These are phyloP conservation scores for Cerceris ruficornis DNA, from an alignment of 2,888 invertebrate species.

Conservation along the genomic window DNA sequence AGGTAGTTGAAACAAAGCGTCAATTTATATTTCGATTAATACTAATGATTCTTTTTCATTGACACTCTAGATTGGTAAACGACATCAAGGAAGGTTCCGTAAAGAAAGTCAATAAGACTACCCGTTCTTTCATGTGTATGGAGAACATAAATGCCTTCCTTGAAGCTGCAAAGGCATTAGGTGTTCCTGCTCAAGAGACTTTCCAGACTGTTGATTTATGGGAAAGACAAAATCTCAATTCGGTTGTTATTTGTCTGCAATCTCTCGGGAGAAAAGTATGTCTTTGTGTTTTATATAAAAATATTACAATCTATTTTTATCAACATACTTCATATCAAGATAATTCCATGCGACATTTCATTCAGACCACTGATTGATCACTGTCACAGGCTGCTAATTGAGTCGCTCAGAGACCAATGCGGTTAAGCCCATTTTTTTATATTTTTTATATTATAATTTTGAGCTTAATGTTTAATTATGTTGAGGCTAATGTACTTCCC, in stretches of 20 bases:
- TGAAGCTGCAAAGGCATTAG: conserved; percentile 91
- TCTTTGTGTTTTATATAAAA: not conserved
- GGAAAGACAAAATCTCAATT: conserved; percentile 97
- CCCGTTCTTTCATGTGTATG: conserved; percentile 99
- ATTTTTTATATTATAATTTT: too few relatives aligned
- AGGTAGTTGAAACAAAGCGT: conserved; percentile 84
- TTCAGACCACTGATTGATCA: too few relatives aligned
- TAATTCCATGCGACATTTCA: too few relatives aligned
- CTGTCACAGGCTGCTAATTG: too few relatives aligned
- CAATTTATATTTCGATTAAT: too few relatives aligned
- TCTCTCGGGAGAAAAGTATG: conserved; percentile 97
- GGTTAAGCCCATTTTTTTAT: too few relatives aligned
- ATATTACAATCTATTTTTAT: not conserved
- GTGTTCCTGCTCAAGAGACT: conserved; percentile 96
- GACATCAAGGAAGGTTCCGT: conserved; percentile 92
- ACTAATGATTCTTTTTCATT: not conserved
- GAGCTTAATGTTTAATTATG: too few relatives aligned
- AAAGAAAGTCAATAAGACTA: conserved; percentile 94
- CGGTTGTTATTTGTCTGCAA: conserved; percentile 97
- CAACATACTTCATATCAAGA: too few relatives aligned
- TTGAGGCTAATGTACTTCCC: too few relatives aligned
- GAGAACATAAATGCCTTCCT: conserved; percentile 98
- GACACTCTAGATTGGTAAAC: conserved; percentile 88
- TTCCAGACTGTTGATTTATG: conserved; percentile 99
- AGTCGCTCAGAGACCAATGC: too few relatives aligned